Conservation (phyloP, 2,888 invertebrate species). For the Strigamia crassipes region DNA sequence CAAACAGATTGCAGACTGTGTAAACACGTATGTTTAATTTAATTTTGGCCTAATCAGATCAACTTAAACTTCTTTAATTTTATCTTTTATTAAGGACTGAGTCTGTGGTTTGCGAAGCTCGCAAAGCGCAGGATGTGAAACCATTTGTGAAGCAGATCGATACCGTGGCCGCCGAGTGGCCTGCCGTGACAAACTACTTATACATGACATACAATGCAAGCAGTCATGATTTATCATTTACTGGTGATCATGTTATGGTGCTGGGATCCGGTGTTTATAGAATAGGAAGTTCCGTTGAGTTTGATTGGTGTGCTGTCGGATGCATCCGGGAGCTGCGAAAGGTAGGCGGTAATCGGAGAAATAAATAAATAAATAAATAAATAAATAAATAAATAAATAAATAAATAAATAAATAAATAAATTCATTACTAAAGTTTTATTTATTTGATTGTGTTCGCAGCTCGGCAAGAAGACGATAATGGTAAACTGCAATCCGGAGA, state of each 20-base stretch:
- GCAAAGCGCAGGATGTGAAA: conserved; percentile 64
- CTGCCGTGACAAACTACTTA: conserved; percentile 97
- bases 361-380: background rate
- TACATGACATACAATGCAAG: conserved; percentile 94
- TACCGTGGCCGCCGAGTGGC: conserved; percentile 99
- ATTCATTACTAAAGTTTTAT: background rate
- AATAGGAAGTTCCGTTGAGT: conserved; percentile 98
- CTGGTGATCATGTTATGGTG: conserved; percentile 81
- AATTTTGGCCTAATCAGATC: background rate
- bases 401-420: conserved; percentile 18
- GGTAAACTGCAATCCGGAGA: conserved; percentile 99
- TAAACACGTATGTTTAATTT: conserved; percentile 67
- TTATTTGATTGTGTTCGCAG: conserved; percentile 49
- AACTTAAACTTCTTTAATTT: conserved; percentile 12
- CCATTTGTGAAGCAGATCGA: conserved; percentile 97
- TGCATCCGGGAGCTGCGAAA: conserved; percentile 88
- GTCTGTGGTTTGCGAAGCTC: conserved; percentile 55
- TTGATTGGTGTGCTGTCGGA: conserved; percentile 99
- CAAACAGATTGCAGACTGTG: conserved; percentile 86
- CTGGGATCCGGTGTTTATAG: conserved; percentile 95
- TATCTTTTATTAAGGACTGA: conserved; percentile 60
- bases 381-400: conserved; percentile 20
- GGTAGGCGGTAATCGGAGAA: too few relatives aligned
- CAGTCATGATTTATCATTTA: conserved; percentile 72
- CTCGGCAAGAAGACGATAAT: conserved; percentile 91